Percentiles rank a stretch among this genome's conserved stretches.
phyloP scores from a whole-genome alignment of 1,140 invertebrate genomes.

The Cotesia typhae region DNA sequence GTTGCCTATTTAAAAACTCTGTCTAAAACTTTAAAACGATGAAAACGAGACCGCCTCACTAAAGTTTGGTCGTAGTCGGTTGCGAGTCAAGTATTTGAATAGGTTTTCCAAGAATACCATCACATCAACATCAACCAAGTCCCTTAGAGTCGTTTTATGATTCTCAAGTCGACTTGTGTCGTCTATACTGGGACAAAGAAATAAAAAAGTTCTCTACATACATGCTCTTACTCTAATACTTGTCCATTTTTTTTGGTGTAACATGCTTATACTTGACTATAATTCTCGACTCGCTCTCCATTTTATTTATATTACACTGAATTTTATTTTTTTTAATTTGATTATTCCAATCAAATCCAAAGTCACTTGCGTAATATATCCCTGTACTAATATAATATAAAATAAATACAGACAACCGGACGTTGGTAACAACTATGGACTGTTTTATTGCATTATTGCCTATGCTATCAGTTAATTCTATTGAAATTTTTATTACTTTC shows the following conservation, averaged over 20 bases:
- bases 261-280: too few species aligned
- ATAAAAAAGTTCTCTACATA: neutral
- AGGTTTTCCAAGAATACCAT: constrained; percentile 36
- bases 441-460: constrained; percentile 4
- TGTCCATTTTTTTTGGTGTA: neutral
- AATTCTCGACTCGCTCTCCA: neutral
- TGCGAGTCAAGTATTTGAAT: constrained; percentile 25
- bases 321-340: too few species aligned
- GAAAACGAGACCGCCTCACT: constrained; percentile 10
- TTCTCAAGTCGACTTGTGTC: constrained; percentile 8
- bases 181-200: constrained; percentile 17
- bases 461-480: constrained; percentile 9
- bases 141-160: constrained; percentile 29
- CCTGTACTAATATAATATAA: too few species aligned
- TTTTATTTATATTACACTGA: too few species aligned
- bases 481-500: constrained; percentile 7
- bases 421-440: constrained; percentile 25
- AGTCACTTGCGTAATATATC: too few species aligned
- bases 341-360: too few species aligned
- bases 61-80: neutral
- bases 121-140: constrained; percentile 4
- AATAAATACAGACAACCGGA: constrained; percentile 15
- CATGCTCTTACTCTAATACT: neutral
- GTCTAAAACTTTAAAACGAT: constrained; percentile 34
- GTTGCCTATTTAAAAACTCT: constrained; percentile 12